Percentiles rank a stretch among this genome's conserved stretches.
Evolutionary conservation across 2,888 invertebrate genomes (phyloP).

Genomic region (Patella ulyssiponensis): DNA sequence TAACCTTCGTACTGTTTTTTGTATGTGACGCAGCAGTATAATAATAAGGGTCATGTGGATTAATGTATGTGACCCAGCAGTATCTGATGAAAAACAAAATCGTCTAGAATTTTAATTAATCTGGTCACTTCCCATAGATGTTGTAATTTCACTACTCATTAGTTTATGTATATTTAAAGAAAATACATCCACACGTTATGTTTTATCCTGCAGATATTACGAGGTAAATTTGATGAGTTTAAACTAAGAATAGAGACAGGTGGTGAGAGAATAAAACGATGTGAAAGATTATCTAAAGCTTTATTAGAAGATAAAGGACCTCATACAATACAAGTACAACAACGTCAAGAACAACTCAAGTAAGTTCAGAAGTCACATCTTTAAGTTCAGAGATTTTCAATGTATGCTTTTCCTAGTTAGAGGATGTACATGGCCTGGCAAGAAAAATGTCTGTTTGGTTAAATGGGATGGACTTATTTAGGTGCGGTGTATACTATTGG

Average conservation of each 20-base stretch:
- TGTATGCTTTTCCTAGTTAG: not conserved
- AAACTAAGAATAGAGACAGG: slow-evolving; percentile 85
- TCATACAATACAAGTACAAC: slow-evolving; percentile 85
- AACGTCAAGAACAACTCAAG: slow-evolving; percentile 90
- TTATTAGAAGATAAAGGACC: slow-evolving; percentile 82
- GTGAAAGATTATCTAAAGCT: slow-evolving; percentile 76
- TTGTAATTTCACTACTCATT: no score
- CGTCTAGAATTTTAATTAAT: no score
- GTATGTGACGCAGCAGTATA: no score
- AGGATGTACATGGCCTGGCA: not conserved
- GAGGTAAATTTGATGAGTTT: slow-evolving; percentile 91
- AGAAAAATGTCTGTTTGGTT: not conserved
- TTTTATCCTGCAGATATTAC: slow-evolving; percentile 77
- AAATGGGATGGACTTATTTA: no score
- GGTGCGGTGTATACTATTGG: no score
- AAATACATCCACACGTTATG: no score
- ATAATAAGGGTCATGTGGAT: no score
- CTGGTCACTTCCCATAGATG: no score
- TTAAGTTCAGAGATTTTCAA: not conserved
- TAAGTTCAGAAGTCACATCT: slow-evolving; percentile 67
- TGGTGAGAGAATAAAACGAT: slow-evolving; percentile 84
- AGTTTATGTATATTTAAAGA: no score
- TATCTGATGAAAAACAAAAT: no score
- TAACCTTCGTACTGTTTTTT: no score
- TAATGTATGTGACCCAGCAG: no score